A percentile compares a stretch with the other conserved stretches of the same genome.
Conservation (phyloP, 2,113 vertebrate species). For the Rhabdomys dilectus region DNA sequence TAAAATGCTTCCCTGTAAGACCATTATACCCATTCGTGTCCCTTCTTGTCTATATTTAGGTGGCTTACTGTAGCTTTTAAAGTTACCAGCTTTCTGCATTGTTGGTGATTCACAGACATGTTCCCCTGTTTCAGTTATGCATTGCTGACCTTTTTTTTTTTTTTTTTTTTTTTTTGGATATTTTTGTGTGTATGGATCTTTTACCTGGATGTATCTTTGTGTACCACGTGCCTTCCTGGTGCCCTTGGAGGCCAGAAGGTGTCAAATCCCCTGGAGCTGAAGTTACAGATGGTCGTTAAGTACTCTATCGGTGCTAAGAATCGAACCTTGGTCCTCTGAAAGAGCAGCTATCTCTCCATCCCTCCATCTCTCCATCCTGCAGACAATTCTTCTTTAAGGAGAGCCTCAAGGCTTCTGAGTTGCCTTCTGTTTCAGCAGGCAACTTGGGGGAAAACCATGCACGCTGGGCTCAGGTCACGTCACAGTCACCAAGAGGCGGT, state of each 20-base stretch:
- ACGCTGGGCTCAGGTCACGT: constrained; percentile 11
- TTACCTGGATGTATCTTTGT: neutral
- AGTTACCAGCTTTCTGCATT: neutral
- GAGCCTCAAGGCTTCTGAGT: neutral
- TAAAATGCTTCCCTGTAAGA: constrained; percentile 50
- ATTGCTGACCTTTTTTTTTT: neutral
- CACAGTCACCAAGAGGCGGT: neutral
- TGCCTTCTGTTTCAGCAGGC: neutral
- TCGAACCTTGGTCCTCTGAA: neutral
- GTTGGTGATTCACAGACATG: neutral
- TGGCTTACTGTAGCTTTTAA: constrained; percentile 65
- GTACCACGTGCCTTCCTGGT: neutral
- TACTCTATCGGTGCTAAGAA: neutral
- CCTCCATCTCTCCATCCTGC: neutral
- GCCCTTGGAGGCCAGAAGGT: neutral
- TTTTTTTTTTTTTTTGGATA: too few species aligned
- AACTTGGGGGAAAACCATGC: neutral
- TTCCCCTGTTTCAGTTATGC: neutral
- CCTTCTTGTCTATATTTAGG: constrained; percentile 74
- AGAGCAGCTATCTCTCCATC: neutral
- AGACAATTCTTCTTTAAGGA: neutral
- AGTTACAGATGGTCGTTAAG: neutral
- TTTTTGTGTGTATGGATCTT: neutral
- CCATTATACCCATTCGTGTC: neutral
- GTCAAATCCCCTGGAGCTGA: neutral